Base-by-base conservation (phyloP, 2,888 invertebrate genomes). In the Drosophila ustulata region DNA sequence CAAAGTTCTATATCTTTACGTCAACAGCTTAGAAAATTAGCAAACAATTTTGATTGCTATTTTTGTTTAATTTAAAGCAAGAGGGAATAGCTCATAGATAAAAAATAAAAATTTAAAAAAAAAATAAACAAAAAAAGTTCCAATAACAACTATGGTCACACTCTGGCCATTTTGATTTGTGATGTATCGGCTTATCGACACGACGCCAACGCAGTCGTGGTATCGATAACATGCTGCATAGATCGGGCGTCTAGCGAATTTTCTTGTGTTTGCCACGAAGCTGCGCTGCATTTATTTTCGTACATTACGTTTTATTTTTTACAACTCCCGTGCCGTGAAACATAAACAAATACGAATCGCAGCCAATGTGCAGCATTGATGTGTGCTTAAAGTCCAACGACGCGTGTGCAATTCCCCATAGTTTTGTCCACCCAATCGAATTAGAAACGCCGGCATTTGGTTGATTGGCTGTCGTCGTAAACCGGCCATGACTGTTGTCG, bases 401-500 rank as follows among this genome's bases (percentile, higher is more conserved):
- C 18, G 52, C 51, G 43, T 53, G 46, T 63, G 63, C 41, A 68
- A 75, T 51, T 56, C 51, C 18, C 13, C 46, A 32, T 51, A 62
- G 46, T 71, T 75, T 51, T 37, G 67, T 4, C 7, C 25, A 55
- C 37, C 11, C 50, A 61, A 53, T 26, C 57, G 51, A 61, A 37
- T 57, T 66, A 62, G 43, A 45, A 58, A 63, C 37, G n/a, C 65
- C 75, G 76, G 75, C 72, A 62, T 75, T 75, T 76, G n/a, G 37
- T 37, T 37, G 11, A 25, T 57, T 37, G 46, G 9, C 46, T 37
- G 41, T 45, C 57, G 30, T 23, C 37, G 57, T 47, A 66, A 13
- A 53, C 37, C 59, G 53, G 62, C 55, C 68, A 89, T 89, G 88
- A 78, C 86, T 64, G 69, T 80, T 62, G 69, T 80, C 61, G 89